Conservation (phyloP, 2,113 vertebrate species). For the Siphamia tubifer region DNA sequence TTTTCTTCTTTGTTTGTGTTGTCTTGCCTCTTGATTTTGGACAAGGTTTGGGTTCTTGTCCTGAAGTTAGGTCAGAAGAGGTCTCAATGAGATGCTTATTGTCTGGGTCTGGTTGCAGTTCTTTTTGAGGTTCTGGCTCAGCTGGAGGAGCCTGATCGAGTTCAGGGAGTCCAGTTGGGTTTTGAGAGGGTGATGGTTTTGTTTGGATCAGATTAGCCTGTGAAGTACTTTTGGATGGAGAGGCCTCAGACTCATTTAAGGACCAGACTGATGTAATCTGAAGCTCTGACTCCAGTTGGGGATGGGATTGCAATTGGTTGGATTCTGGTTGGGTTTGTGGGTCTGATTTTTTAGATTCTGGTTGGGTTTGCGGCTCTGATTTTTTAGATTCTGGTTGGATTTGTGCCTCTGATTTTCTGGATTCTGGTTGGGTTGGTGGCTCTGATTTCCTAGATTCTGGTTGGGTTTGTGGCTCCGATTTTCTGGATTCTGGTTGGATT, state of each 20-base stretch:
- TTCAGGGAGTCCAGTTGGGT: background rate
- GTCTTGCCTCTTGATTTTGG: slow-evolving; percentile 44
- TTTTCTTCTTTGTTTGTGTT: slow-evolving; percentile 10
- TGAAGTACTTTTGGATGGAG: background rate
- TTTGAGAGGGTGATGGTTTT: no score
- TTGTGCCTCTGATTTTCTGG: no score
- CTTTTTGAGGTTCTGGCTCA: background rate
- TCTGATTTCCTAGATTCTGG: no score
- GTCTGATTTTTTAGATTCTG: background rate
- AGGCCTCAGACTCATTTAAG: background rate
- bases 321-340: background rate
- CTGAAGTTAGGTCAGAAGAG: background rate
- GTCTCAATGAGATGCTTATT: background rate
- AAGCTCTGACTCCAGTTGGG: slow-evolving; percentile 11
- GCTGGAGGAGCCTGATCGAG: background rate
- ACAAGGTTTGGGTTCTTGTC: slow-evolving; percentile 21
- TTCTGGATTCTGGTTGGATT: background rate
- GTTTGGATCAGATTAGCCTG: no score
- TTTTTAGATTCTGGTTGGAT: no score
- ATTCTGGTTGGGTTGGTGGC: no score
- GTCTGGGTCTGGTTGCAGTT: background rate
- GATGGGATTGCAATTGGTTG: background rate
- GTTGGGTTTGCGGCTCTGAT: background rate
- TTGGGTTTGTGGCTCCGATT: background rate
- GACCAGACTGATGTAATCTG: slow-evolving; percentile 61